Evolutionary conservation across 2,888 invertebrate species (phyloP).

Genomic region (Tetranychus piercei): DNA sequence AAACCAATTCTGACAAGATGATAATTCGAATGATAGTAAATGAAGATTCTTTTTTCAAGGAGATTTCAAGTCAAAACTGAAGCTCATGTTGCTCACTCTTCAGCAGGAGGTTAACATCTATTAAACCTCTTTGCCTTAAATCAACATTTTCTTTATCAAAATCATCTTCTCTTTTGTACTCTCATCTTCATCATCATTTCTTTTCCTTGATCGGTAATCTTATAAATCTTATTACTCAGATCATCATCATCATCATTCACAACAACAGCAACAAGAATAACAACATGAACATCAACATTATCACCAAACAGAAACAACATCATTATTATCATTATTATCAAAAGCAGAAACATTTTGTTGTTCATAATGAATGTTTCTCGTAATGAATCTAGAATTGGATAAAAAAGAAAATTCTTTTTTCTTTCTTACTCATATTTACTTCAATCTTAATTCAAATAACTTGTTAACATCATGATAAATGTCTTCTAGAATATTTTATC

Average conservation of each 20-base stretch:
- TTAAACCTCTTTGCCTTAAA: neutral
- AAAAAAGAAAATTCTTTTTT: neutral
- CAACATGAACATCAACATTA: neutral
- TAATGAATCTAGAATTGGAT: neutral
- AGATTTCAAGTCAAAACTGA: neutral
- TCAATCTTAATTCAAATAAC: too few relatives aligned
- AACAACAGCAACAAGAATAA: neutral
- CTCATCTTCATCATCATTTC: neutral
- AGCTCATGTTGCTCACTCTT: neutral
- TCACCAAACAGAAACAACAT: neutral
- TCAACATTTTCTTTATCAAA: neutral
- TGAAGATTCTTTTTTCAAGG: neutral
- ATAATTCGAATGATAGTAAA: neutral
- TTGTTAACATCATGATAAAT: too few relatives aligned
- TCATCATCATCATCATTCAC: neutral
- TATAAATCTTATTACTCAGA: neutral
- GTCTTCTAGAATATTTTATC: too few relatives aligned
- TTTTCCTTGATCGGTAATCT: neutral
- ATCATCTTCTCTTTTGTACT: neutral
- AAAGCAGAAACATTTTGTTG: neutral
- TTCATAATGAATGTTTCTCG: neutral
- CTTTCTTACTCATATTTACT: too few relatives aligned
- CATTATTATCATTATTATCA: neutral
- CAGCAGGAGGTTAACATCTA: neutral
- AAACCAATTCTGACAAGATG: neutral